Evolutionary conservation across 2,113 vertebrate genomes (phyloP).

Genomic region (Columbina picui): DNA sequence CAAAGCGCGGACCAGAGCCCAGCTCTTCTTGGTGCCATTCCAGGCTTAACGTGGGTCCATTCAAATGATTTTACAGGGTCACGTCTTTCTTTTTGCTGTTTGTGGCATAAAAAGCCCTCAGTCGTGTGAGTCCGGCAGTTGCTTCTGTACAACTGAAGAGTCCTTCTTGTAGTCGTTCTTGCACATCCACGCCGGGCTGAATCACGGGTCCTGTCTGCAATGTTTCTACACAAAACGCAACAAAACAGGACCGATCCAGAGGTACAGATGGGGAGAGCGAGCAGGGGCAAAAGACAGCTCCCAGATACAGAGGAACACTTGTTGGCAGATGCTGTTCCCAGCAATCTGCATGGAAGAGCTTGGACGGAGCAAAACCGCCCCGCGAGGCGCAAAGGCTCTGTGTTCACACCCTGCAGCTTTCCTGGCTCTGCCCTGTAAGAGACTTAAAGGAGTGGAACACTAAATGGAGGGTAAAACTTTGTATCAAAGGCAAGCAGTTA

Average conservation of each 20-base stretch:
- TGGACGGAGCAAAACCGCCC: not conserved
- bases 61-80: not conserved
- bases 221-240: not conserved
- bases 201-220: not conserved
- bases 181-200: not conserved
- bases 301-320: not conserved
- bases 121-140: rapidly evolving
- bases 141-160: not conserved
- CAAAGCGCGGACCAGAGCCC: not conserved
- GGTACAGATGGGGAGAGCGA: not conserved
- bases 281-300: not conserved
- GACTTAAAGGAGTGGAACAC: not conserved
- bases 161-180: not conserved
- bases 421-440: not conserved
- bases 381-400: not conserved
- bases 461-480: not conserved
- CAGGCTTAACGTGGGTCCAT: not conserved
- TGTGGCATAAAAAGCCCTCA: not conserved
- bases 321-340: not conserved
- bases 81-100: not conserved
- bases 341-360: not conserved
- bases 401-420: not conserved
- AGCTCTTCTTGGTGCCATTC: not conserved
- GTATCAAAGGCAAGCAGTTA: not conserved
- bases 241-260: not conserved